Conservation (phyloP, 2,797 vertebrate genomes). For the Mastacembelus armatus region DNA sequence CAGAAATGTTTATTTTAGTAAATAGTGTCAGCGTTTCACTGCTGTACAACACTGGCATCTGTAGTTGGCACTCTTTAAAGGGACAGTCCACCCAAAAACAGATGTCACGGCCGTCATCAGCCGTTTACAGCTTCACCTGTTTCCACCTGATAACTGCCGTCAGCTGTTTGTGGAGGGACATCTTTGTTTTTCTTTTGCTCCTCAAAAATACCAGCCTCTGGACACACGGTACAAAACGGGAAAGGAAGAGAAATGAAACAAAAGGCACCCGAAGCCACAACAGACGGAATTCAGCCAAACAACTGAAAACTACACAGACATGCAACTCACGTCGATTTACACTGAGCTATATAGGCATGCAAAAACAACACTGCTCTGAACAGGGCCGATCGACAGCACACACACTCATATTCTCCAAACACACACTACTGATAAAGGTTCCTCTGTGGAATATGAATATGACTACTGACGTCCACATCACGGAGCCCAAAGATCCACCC, state of each 20-base stretch:
- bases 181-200: conserved; percentile 21
- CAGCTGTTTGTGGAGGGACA: conserved; percentile 25
- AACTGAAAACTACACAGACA: conserved; percentile 87
- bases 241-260: neutral
- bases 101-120: conserved; percentile 14
- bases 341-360: conserved; percentile 89
- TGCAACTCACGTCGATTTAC: conserved; percentile 90
- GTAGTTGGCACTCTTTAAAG: conserved; percentile 83
- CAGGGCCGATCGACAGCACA: conserved; percentile 30
- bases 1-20: conserved; percentile 74
- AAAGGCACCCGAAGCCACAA: conserved; percentile 66
- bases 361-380: conserved; percentile 87
- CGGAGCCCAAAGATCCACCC: conserved; percentile 25
- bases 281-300: conserved; percentile 74
- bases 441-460: conserved; percentile 47
- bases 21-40: conserved; percentile 85
- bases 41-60: conserved; percentile 89
- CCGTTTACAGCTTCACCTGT: neutral
- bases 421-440: conserved; percentile 68
- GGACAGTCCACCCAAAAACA: conserved; percentile 75
- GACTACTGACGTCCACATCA: conserved; percentile 8
- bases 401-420: conserved; percentile 15
- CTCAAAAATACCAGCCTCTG: conserved; percentile 60
- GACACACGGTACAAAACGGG: conserved; percentile 84
- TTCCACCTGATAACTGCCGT: conserved; percentile 24